Evolutionary conservation across 2,797 vertebrate genomes (phyloP).

Genomic region (Enteromius thamalakanensis): DNA sequence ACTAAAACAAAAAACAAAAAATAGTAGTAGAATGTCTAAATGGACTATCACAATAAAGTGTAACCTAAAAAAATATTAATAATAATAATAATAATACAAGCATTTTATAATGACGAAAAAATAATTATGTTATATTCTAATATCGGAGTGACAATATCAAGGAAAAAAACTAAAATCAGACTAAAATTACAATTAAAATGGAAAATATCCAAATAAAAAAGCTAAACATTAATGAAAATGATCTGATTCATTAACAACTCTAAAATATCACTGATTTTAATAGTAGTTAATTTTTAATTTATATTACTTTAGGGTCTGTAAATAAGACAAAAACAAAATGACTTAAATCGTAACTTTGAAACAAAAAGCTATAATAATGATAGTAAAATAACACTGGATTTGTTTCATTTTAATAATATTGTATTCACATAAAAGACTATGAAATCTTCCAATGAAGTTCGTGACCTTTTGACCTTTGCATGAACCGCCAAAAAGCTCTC

Average conservation of each 20-base stretch:
- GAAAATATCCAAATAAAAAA: background rate
- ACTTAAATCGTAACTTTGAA: no score
- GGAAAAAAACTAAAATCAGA: no score
- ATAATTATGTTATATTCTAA: background rate
- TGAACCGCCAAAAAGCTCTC: background rate
- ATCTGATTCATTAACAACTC: background rate
- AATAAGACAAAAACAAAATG: no score
- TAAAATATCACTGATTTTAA: no score
- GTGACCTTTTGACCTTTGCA: conserved; percentile 14
- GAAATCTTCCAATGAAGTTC: background rate
- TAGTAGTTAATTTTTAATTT: no score
- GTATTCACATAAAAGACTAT: background rate
- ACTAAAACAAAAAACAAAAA: background rate
- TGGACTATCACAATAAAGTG: no score
- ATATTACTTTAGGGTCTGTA: no score
- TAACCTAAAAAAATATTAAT: background rate
- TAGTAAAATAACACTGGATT: background rate
- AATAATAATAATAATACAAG: no score
- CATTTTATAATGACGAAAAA: background rate
- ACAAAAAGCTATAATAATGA: no score
- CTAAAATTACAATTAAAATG: background rate
- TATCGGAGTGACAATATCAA: background rate
- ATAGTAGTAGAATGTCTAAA: no score
- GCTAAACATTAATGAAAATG: background rate
- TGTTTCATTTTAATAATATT: background rate